Evolutionary conservation across 2,113 vertebrate species (phyloP).

Genomic region (Oncorhynchus keta): DNA sequence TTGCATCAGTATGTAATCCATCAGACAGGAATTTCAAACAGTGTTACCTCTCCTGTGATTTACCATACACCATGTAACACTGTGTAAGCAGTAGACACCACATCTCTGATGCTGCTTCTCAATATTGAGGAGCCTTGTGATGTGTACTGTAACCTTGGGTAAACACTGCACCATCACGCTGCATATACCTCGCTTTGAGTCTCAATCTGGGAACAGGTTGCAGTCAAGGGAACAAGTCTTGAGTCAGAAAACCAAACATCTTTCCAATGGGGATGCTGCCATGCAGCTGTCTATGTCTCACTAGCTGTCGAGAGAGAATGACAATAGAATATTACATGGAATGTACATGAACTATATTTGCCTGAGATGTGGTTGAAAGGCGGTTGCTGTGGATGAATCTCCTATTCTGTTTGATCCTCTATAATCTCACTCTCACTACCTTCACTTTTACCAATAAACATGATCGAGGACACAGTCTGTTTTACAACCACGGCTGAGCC

Average conservation of each 20-base stretch:
- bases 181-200: background rate
- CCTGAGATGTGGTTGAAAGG: background rate
- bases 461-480: conserved; percentile 14
- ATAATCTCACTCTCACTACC: background rate
- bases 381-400: background rate
- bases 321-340: no score
- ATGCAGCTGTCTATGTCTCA: no score
- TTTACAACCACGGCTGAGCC: conserved; percentile 7
- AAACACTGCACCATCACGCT: conserved; percentile 5
- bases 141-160: background rate
- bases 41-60: conserved; percentile 13
- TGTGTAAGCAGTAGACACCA: background rate
- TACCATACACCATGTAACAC: background rate
- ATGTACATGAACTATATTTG: no score
- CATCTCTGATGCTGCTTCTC: background rate
- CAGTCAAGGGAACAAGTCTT: background rate
- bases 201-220: background rate
- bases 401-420: conserved; percentile 3
- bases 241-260: background rate
- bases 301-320: no score
- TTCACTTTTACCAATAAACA: conserved; percentile 21
- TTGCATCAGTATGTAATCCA: background rate
- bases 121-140: background rate
- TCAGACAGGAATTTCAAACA: conserved; percentile 6
- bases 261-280: no score